Conservation (phyloP, 1,140 invertebrate species). For the Drosophila pectinifera region DNA sequence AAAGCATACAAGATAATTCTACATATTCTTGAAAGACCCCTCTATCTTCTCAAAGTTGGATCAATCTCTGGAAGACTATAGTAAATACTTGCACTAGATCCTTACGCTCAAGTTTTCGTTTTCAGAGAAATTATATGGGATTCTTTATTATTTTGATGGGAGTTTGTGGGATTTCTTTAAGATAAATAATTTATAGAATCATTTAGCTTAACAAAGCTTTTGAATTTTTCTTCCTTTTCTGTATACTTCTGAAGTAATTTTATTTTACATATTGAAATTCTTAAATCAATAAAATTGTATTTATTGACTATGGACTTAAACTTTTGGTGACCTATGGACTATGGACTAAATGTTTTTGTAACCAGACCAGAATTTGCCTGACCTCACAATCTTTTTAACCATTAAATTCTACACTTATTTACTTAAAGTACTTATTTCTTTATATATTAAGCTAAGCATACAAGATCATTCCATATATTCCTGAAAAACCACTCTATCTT, state of each 20-base stretch:
- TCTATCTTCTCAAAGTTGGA: not conserved
- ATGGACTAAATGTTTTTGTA: too few species aligned
- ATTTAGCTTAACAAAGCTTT: not conserved
- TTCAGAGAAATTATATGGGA: not conserved
- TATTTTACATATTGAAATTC: not conserved
- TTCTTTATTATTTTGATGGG: too few species aligned
- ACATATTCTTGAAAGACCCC: not conserved
- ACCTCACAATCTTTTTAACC: too few species aligned
- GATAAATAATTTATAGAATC: not conserved
- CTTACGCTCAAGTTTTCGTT: constrained; percentile 3
- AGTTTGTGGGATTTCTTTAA: too few species aligned
- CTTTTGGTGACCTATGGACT: too few species aligned
- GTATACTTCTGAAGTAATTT: not conserved
- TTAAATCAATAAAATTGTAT: not conserved
- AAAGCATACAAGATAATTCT: too few species aligned
- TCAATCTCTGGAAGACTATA: constrained; percentile 11
- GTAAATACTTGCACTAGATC: constrained; percentile 1
- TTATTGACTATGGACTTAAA: too few species aligned
- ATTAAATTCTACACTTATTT: too few species aligned
- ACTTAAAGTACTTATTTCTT: too few species aligned
- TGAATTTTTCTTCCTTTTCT: not conserved
- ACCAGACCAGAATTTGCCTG: too few species aligned
- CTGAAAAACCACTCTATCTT: not conserved
- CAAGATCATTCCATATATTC: too few species aligned
- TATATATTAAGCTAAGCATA: too few species aligned